phyloP scores from a whole-genome alignment of 2,888 invertebrate genomes.

The Podabrus alpinus region DNA sequence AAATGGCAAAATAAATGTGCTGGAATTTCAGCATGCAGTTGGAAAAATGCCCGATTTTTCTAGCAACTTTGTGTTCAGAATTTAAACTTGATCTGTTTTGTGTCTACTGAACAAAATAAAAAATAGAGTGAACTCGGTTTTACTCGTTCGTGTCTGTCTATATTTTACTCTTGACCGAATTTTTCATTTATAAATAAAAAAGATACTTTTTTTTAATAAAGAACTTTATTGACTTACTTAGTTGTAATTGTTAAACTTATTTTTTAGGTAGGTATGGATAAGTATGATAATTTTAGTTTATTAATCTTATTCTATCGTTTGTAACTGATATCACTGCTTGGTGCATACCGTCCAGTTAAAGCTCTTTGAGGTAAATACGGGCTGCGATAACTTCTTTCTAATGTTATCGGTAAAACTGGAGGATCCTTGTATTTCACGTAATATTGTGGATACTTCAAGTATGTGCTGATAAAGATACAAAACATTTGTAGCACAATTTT shows the following conservation, averaged over 20 bases:
- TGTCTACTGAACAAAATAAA: too few species aligned
- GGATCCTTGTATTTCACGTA: constrained; percentile 66
- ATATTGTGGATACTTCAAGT: constrained; percentile 61
- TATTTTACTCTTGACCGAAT: neutral
- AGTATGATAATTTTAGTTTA: neutral
- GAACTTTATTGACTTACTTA: neutral
- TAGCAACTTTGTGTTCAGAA: constrained; percentile 63
- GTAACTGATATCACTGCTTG: constrained; percentile 61
- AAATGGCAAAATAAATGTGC: constrained; percentile 61
- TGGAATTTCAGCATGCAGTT: constrained; percentile 66
- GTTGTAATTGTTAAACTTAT: neutral
- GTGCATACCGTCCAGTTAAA: constrained; percentile 61
- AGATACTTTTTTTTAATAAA: neutral
- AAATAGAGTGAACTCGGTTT: too few species aligned
- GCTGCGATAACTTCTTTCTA: constrained; percentile 58
- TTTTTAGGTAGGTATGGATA: neutral
- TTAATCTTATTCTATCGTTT: constrained; percentile 44
- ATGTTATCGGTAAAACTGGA: constrained; percentile 58
- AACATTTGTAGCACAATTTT: neutral
- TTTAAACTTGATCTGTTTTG: constrained; percentile 35
- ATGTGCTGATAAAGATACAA: constrained; percentile 54
- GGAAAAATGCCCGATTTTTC: constrained; percentile 67
- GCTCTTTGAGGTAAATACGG: constrained; percentile 63
- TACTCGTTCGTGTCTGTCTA: too few species aligned
- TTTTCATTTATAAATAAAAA: neutral